These are phyloP conservation scores for Gnathonemus echidnorhynchus DNA, from an alignment of 2,113 vertebrate genomes.

Conservation along the genomic window DNA sequence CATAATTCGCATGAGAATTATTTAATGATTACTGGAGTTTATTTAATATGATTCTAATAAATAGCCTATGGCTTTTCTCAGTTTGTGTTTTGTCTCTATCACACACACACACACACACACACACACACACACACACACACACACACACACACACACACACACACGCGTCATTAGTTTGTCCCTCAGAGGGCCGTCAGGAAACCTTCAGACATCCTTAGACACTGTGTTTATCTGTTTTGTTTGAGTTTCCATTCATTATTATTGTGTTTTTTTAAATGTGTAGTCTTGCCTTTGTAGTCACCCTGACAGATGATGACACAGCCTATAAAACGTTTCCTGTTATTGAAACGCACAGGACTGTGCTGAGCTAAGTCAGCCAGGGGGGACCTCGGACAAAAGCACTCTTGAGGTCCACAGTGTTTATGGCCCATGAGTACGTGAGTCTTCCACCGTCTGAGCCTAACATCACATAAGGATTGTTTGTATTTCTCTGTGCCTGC, in stretches of 20 bases:
- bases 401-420: not conserved
- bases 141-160: not conserved
- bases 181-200: slow-evolving; percentile 51
- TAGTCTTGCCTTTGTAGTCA: slow-evolving; percentile 45
- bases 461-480: slow-evolving; percentile 14
- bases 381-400: slow-evolving; percentile 5
- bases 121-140: not conserved
- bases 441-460: slow-evolving; percentile 21
- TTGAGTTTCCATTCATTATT: not conserved
- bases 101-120: slow-evolving; percentile 21
- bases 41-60: not conserved
- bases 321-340: slow-evolving; percentile 61
- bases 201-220: slow-evolving; percentile 28
- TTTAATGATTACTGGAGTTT: not conserved
- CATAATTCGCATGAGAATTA: not conserved
- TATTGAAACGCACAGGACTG: slow-evolving; percentile 52
- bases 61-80: not conserved
- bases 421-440: slow-evolving; percentile 23
- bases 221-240: slow-evolving; percentile 22
- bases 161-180: slow-evolving; percentile 13
- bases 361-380: slow-evolving; percentile 3
- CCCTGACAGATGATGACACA: slow-evolving; percentile 47
- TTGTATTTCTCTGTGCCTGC: not conserved
- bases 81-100: not conserved
- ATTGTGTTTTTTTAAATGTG: slow-evolving; percentile 36